A percentile compares a stretch with the other conserved stretches of the same genome.
These are phyloP conservation scores for Drosophila leontia DNA, from an alignment of 1,140 invertebrate genomes.

Conservation along the genomic window DNA sequence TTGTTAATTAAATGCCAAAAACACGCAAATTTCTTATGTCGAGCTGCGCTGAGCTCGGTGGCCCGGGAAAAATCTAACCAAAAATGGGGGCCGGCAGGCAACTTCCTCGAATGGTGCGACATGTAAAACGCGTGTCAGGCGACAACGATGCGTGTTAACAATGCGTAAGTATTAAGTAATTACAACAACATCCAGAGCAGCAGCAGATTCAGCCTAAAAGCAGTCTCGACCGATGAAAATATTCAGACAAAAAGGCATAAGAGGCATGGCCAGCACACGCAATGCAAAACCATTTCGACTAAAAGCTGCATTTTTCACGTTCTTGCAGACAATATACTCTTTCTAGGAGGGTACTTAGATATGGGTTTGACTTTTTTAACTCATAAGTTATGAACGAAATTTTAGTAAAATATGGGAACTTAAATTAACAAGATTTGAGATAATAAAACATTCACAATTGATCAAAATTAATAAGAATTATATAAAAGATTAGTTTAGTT, in stretches of 20 bases:
- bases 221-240: conserved; percentile 17
- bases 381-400: neutral
- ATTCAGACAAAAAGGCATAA: conserved; percentile 17
- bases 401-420: neutral
- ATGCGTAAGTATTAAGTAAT: conserved; percentile 79
- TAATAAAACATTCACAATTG: no score
- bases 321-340: conserved; percentile 36
- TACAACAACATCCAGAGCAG: conserved; percentile 54
- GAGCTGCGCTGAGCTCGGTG: conserved; percentile 10
- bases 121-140: conserved; percentile 75
- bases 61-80: conserved; percentile 45
- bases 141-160: conserved; percentile 75
- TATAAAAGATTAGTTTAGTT: neutral
- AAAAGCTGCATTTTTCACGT: conserved; percentile 54
- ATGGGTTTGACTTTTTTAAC: neutral
- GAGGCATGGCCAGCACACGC: conserved; percentile 45
- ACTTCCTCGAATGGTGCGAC: conserved; percentile 72
- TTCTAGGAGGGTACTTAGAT: neutral
- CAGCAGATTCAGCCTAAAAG: conserved; percentile 30
- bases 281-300: conserved; percentile 55
- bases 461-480: neutral
- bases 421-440: no score
- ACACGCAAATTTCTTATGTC: conserved; percentile 70
- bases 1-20: conserved; percentile 76
- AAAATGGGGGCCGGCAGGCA: conserved; percentile 49